Evolutionary conservation across 2,888 invertebrate genomes (phyloP).

Genomic region (Cenopis cana): DNA sequence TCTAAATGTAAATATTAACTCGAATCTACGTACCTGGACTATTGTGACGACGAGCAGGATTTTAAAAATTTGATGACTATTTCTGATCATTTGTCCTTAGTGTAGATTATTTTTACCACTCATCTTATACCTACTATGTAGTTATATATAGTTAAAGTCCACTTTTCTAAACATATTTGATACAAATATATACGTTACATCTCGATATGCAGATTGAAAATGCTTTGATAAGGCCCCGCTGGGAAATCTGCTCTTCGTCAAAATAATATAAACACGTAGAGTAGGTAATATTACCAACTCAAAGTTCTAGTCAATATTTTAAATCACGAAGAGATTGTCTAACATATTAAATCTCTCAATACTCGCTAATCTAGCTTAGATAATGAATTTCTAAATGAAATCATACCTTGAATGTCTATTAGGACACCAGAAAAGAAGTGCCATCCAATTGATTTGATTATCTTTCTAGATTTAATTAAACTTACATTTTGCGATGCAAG

Average conservation of each 20-base stretch:
- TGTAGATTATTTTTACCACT: background rate
- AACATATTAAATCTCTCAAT: conserved; percentile 7
- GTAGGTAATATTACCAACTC: background rate
- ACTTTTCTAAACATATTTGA: background rate
- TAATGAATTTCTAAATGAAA: conserved; percentile 20
- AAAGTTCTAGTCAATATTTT: conserved; percentile 21
- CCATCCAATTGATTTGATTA: conserved; percentile 75
- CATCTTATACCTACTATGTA: background rate
- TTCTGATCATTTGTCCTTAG: too few relatives aligned
- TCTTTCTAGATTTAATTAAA: conserved; percentile 72
- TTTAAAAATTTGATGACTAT: too few relatives aligned
- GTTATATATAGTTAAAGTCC: background rate
- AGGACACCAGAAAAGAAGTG: conserved; percentile 70
- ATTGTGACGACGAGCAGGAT: background rate
- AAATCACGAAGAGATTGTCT: background rate
- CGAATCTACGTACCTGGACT: conserved; percentile 3
- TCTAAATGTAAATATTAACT: conserved; percentile 29
- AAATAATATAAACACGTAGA: background rate
- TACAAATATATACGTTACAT: too few relatives aligned
- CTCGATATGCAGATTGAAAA: background rate
- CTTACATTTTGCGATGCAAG: conserved; percentile 83
- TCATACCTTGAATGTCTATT: conserved; percentile 54
- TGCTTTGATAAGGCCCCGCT: background rate
- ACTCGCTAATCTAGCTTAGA: conserved; percentile 19
- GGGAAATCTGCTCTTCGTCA: conserved; percentile 6